Evolutionary conservation across 2,888 invertebrate genomes (phyloP).

Genomic region (Xylocampa areola): DNA sequence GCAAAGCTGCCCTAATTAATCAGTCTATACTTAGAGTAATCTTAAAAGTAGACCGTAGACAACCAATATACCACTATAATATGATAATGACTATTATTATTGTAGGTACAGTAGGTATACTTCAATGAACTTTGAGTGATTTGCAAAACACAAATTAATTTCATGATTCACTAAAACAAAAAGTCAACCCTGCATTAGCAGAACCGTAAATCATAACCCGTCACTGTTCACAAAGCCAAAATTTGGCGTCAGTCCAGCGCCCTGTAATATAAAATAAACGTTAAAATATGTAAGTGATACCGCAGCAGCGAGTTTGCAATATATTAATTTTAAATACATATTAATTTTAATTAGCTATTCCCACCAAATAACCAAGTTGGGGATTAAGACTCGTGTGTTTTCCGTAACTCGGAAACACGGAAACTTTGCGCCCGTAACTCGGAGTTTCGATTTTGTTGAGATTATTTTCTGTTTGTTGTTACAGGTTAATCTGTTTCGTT

Average conservation of each 20-base stretch:
- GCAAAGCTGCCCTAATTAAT: too few species aligned
- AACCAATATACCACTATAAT: too few species aligned
- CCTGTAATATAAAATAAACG: slow-evolving; percentile 55
- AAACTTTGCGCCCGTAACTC: slow-evolving; percentile 37
- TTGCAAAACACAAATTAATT: too few species aligned
- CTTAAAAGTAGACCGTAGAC: too few species aligned
- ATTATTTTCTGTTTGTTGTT: slow-evolving; percentile 60
- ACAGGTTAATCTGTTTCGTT: slow-evolving; percentile 55
- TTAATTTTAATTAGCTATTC: slow-evolving; percentile 70
- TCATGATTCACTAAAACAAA: slow-evolving; percentile 30
- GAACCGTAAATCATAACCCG: slow-evolving; percentile 51
- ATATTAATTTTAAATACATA: slow-evolving; percentile 75
- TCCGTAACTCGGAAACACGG: slow-evolving; percentile 43
- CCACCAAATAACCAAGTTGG: slow-evolving; percentile 60
- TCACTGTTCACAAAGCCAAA: slow-evolving; percentile 48
- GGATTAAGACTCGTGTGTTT: slow-evolving; percentile 60
- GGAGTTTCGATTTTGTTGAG: slow-evolving; percentile 49
- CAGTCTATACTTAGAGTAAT: too few species aligned
- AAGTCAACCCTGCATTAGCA: slow-evolving; percentile 45
- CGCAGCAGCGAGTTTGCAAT: slow-evolving; percentile 55
- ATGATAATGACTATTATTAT: too few species aligned
- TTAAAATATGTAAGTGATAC: slow-evolving; percentile 51
- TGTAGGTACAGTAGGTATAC: too few species aligned
- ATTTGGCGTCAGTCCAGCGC: slow-evolving; percentile 47
- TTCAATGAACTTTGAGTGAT: too few species aligned